Evolutionary conservation across 2,888 invertebrate species (phyloP), one percentile per base, ranked within the genome.

Genomic region (Fragum whitleyi): DNA sequence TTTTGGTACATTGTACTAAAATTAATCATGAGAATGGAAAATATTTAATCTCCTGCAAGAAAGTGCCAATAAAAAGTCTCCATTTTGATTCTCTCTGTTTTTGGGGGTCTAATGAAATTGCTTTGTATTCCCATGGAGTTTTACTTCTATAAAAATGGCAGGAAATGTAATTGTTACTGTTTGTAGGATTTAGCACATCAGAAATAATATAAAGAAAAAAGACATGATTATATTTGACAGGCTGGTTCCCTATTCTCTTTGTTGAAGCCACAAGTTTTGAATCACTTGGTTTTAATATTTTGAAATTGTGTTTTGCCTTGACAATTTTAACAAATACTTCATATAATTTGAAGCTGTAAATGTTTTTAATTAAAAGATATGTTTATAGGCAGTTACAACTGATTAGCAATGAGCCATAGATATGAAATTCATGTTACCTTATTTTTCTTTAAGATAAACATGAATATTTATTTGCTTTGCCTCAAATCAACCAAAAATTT

Each of bases 141-240:
- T 21, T 57, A 26, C 26, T 6, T 57, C 57, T 57, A 57, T 57
- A 23, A 57, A 57, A 57, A 57, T 57, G 26, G 26, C 11, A 14
- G 57, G 23, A 47, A 26, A 57, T 57, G 21, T 57, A 57, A 57
- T 57, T 57, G 57, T 57, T 57, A 57, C 57, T 57, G 57, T 57
- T 57, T 57, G 21, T 57, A 21, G 23, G 11, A 47, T 47, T 47
- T 47, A 47, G 47, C 47, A 47, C 47, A 47, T 47, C 16, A 14
- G 47, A 47, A 47, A 47, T 47, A 47, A 47, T 47, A 3, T 47
- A 3, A 16, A 47, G 47, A n/a, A n/a, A n/a, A n/a, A n/a, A 47
- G 47, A 47, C 47, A 47, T 47, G 47, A 47, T 47, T 47, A 47
- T 36, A 6, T 36, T 9, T 36, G 32, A 36, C 32, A 36, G 32